Evolutionary conservation across 1,140 invertebrate genomes (phyloP).

Genomic region (Thaumetopoea pityocampa): DNA sequence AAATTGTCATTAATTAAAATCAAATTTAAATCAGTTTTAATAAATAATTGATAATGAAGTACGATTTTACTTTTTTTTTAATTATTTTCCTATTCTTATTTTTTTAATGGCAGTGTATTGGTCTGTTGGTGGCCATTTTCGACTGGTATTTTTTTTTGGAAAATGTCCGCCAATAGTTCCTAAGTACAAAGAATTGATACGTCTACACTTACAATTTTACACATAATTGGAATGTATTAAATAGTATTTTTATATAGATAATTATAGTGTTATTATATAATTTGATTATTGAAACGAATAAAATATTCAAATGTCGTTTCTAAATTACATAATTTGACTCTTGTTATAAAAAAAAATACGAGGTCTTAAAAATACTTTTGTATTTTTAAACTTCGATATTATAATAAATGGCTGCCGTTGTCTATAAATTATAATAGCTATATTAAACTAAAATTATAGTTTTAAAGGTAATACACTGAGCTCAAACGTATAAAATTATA

Average conservation of each 20-base stretch:
- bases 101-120: conserved; percentile 17
- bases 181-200: conserved; percentile 68
- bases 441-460: too few species aligned
- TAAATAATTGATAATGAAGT: conserved; percentile 14
- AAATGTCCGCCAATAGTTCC: conserved; percentile 20
- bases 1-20: conserved; percentile 12
- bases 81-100: conserved; percentile 6
- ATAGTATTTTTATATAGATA: conserved; percentile 9
- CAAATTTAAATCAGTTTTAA: conserved; percentile 10
- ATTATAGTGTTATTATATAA: too few species aligned
- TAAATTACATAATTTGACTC: too few species aligned
- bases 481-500: too few species aligned
- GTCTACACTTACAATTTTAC: conserved; percentile 25
- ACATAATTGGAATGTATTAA: conserved; percentile 22
- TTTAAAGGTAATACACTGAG: too few species aligned
- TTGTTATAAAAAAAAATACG: too few species aligned
- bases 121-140: conserved; percentile 16
- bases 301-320: too few species aligned
- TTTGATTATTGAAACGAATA: too few species aligned
- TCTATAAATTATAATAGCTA: too few species aligned
- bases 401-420: too few species aligned
- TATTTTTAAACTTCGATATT: too few species aligned
- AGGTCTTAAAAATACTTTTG: too few species aligned
- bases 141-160: conserved; percentile 1
- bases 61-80: background rate